Conservation (phyloP, 2,797 vertebrate species). For the Falco berigora region DNA sequence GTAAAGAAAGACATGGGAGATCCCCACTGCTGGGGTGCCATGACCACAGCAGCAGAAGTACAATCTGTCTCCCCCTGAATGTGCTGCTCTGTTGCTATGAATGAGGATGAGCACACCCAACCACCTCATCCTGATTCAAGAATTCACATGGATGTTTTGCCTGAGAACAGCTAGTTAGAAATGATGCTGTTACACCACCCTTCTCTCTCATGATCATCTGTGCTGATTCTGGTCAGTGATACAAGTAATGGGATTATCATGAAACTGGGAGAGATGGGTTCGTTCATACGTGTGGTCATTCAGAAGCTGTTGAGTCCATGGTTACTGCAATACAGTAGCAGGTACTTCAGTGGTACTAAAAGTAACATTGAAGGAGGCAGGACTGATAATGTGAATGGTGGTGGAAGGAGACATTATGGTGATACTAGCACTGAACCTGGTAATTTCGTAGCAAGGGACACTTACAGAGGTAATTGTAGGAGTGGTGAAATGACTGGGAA, state of each 20-base stretch:
- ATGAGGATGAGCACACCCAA: accelerated
- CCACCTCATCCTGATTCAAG: background rate
- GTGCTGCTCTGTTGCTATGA: background rate
- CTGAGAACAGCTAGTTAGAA: background rate
- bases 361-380: background rate
- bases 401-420: background rate
- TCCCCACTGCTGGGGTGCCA: background rate
- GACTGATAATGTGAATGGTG: background rate
- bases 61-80: background rate
- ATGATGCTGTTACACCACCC: background rate
- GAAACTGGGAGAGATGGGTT: background rate
- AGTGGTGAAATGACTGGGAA: background rate
- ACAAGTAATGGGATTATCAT: background rate
- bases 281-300: background rate
- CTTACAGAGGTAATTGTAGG: background rate
- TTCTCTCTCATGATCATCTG: background rate
- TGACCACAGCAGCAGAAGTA: background rate
- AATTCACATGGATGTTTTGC: background rate
- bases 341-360: background rate
- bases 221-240: background rate
- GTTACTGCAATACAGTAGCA: background rate
- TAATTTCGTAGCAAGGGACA: background rate
- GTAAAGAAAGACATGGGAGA: background rate
- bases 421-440: background rate
- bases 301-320: background rate